Evolutionary conservation across 1,140 invertebrate genomes (phyloP).

Genomic region (Euura saliciscinereae): DNA sequence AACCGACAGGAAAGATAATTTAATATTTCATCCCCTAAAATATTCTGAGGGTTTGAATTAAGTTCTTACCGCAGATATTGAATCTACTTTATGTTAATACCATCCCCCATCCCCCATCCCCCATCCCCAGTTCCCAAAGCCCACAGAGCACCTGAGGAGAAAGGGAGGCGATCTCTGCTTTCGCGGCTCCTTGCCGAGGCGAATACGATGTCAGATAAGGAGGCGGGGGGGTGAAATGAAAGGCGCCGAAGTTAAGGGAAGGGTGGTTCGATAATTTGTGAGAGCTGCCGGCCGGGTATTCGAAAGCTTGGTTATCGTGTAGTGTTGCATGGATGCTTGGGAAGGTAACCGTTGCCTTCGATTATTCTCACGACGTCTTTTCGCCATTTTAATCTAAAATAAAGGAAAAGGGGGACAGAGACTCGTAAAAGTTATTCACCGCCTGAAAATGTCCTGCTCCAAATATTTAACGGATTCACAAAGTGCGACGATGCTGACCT

Average conservation of each 20-base stretch:
- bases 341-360: constrained; percentile 9
- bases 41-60: constrained; percentile 45
- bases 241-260: not conserved
- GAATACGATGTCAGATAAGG: constrained; percentile 8
- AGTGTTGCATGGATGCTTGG: not conserved
- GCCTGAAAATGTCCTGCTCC: not conserved
- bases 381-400: constrained; percentile 28
- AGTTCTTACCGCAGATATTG: constrained; percentile 46
- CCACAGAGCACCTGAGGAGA: not conserved
- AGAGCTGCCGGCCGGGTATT: constrained; percentile 13
- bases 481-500: too few species aligned
- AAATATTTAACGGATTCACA: not conserved
- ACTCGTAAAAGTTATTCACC: not conserved
- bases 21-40: constrained; percentile 30
- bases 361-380: constrained; percentile 30
- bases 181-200: not conserved
- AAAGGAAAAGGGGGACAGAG: not conserved
- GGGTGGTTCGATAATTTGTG: constrained; percentile 47
- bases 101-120: constrained; percentile 22
- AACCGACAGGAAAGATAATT: constrained; percentile 15
- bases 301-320: not conserved
- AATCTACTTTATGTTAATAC: constrained; percentile 52
- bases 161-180: not conserved
- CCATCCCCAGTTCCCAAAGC: constrained; percentile 2
- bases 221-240: constrained; percentile 9